Evolutionary conservation across 2,797 vertebrate genomes (phyloP).

Genomic region (Strix occidentalis): DNA sequence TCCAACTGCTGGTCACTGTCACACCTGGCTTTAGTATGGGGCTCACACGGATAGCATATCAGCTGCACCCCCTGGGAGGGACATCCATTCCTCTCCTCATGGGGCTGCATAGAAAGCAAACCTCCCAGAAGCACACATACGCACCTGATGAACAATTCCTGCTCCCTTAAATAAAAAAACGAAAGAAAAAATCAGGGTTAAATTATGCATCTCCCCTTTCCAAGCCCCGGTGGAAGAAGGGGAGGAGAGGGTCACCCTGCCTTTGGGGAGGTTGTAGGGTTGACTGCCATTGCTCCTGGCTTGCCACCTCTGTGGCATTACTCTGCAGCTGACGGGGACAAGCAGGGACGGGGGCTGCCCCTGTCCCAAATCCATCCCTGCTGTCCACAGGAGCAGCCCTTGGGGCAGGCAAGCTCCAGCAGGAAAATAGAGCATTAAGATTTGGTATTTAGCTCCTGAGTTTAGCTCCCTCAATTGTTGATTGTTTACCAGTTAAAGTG

Average conservation of each 20-base stretch:
- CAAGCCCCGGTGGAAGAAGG: background rate
- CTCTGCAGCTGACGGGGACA: background rate
- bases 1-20: background rate
- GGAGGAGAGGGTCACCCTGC: background rate
- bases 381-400: background rate
- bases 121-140: background rate
- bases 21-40: background rate
- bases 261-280: background rate
- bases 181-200: background rate
- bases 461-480: background rate
- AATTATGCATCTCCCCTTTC: background rate
- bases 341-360: rapidly evolving
- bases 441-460: background rate
- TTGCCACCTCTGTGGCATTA: background rate
- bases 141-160: background rate
- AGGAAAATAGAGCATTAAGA: background rate
- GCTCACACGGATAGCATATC: rapidly evolving
- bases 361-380: background rate
- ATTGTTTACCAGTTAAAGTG: background rate
- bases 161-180: background rate
- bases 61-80: background rate
- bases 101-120: background rate
- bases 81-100: rapidly evolving
- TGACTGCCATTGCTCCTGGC: rapidly evolving
- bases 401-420: background rate